Base-by-base conservation (phyloP, 2,888 invertebrate genomes). In the Dynastes maya region DNA sequence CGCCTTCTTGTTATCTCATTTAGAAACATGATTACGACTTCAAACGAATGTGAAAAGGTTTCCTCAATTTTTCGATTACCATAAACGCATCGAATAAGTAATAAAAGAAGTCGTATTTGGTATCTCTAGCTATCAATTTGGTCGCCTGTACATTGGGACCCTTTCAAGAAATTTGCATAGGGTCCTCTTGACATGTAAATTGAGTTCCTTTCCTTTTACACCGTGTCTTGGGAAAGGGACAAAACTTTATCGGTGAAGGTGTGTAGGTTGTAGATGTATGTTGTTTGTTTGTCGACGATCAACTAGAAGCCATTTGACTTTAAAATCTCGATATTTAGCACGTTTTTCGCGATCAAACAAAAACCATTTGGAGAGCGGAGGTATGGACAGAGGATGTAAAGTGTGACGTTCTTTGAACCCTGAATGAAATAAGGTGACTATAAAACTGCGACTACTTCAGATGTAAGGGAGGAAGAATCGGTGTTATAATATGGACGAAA, bases 111-210 rank as follows among this genome's bases (percentile, higher is more conserved):
- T 8, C 11, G 11, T 45, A 45, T 8, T 45, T 45, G 55, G n/a
- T n/a, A 55, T 55, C 22, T 22, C n/a, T n/a, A n/a, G 55, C 22
- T 22, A 55, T 55, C 55, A 55, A 55, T 55, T 55, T 55, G 8
- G 55, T n/a, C 55, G 55, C 55, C 11, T 8, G 45, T 45, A 45
- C 1, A 11, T 45, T 8, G 55, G 16, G 13, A 16, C n/a, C 55
- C 55, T 55, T n/a, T 55, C 55, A 13, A 55, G 55, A 22, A 55
- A 55, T 55, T 55, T 55, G 13, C 55, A 55, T 55, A 55, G 55
- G 16, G 5, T 55, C n/a, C 55, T 55, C 55, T 55, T 55, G 55
- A 55, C n/a, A 55, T 55, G 55, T 2, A 55, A 55, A 55, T 55
- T 1, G n/a, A 55, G 16, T 55, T 55, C n/a, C 55, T 55, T 22